phyloP scores from a whole-genome alignment of 2,797 vertebrate genomes.

The Lophius americanus region DNA sequence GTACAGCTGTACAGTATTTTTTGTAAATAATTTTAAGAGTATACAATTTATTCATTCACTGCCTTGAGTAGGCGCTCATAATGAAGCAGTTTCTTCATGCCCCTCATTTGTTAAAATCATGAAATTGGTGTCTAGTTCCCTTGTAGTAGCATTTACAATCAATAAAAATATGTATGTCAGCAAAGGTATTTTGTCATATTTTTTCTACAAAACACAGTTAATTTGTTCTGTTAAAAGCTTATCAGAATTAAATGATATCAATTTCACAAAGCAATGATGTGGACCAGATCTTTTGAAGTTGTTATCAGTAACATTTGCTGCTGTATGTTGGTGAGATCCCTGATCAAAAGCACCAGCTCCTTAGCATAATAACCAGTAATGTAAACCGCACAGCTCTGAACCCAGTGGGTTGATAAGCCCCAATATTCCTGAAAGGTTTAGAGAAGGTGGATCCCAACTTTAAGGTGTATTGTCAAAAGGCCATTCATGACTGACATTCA shows the following conservation, averaged over 20 bases:
- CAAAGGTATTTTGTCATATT: no score
- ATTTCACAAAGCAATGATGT: background rate
- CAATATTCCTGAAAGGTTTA: conserved; percentile 13
- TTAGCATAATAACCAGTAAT: conserved; percentile 26
- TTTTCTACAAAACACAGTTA: no score
- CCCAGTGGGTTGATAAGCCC: conserved; percentile 17
- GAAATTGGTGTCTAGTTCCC: background rate
- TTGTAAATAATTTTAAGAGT: conserved; percentile 63
- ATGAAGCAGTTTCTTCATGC: conserved; percentile 6
- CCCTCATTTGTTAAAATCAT: conserved; percentile 12
- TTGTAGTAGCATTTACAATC: conserved; percentile 36
- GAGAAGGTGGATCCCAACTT: conserved; percentile 12
- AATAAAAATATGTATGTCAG: conserved; percentile 55
- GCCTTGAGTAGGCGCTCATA: conserved; percentile 23
- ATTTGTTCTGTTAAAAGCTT: no score
- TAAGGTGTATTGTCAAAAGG: conserved; percentile 8
- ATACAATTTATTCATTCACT: conserved; percentile 27
- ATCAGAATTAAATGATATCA: background rate
- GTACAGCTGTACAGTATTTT: conserved; percentile 72
- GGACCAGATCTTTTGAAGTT: background rate
- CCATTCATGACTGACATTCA: conserved; percentile 17
- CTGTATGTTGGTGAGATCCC: background rate
- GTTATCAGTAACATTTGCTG: background rate
- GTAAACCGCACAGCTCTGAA: conserved; percentile 19
- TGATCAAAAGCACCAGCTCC: background rate